These are phyloP conservation scores for Pangasius macronema DNA, from an alignment of 2,797 vertebrate genomes.

Conservation along the genomic window DNA sequence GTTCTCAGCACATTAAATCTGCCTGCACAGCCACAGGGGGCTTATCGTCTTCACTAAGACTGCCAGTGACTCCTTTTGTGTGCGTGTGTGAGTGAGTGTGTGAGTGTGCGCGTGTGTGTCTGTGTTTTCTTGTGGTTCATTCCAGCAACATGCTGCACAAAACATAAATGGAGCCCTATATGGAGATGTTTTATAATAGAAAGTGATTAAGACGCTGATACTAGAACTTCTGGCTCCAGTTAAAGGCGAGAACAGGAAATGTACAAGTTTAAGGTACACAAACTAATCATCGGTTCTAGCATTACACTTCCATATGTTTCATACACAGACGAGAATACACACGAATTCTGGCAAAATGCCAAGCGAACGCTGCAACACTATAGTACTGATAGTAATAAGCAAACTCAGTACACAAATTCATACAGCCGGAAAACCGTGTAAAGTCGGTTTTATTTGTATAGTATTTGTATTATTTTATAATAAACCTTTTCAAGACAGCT, in stretches of 20 bases:
- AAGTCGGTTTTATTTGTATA: neutral
- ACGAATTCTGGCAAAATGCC: neutral
- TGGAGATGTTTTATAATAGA: conserved; percentile 16
- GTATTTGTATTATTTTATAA: neutral
- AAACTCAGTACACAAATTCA: neutral
- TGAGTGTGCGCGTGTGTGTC: neutral
- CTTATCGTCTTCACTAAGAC: conserved; percentile 57
- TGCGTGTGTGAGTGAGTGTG: conserved; percentile 40
- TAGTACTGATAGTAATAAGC: neutral
- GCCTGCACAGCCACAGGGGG: conserved; percentile 53
- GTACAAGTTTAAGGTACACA: conserved; percentile 20
- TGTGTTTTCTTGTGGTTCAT: conserved; percentile 12
- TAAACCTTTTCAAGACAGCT: neutral
- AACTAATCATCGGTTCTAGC: conserved; percentile 16
- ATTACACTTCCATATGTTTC: conserved; percentile 26
- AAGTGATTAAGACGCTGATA: conserved; percentile 17
- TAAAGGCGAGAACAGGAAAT: neutral
- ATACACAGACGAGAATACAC: neutral
- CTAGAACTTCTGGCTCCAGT: conserved; percentile 15
- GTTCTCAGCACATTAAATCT: conserved; percentile 63
- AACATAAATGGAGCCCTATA: conserved; percentile 7
- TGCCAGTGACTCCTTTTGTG: conserved; percentile 72
- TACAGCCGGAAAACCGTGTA: conserved; percentile 1
- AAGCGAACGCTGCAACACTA: neutral
- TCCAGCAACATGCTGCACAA: conserved; percentile 14